A percentile compares a stretch with the other conserved stretches of the same genome.
These are phyloP conservation scores for Stegana nigrithorax DNA, from an alignment of 2,888 invertebrate genomes.

Conservation along the genomic window DNA sequence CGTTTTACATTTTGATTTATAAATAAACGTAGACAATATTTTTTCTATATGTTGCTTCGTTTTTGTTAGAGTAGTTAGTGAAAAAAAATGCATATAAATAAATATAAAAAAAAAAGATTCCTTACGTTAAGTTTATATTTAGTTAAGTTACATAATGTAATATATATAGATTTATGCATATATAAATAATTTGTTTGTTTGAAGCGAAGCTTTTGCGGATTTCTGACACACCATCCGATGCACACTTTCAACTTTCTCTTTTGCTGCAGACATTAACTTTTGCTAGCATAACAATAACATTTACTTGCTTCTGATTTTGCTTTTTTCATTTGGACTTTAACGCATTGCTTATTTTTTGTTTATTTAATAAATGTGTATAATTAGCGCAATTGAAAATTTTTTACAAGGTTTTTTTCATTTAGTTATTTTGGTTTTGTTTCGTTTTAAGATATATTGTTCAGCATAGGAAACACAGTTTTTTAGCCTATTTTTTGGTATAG, in stretches of 20 bases:
- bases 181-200: background rate
- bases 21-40: too few species aligned
- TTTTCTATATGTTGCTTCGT: too few species aligned
- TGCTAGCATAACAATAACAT: background rate
- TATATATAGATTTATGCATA: background rate
- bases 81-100: background rate
- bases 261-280: background rate
- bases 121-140: background rate
- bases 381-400: background rate
- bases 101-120: background rate
- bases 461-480: slow-evolving; percentile 14
- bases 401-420: background rate
- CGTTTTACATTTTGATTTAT: too few species aligned
- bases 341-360: background rate
- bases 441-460: slow-evolving; percentile 4
- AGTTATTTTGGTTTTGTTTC: background rate
- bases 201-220: background rate
- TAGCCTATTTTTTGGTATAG: background rate
- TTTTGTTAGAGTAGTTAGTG: background rate
- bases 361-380: slow-evolving; percentile 7
- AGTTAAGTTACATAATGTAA: background rate
- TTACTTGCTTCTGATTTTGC: background rate
- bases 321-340: background rate
- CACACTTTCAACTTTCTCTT: background rate
- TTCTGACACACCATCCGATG: background rate